Evolutionary conservation across 2,797 vertebrate species (phyloP).

Genomic region (Artibeus jamaicensis): DNA sequence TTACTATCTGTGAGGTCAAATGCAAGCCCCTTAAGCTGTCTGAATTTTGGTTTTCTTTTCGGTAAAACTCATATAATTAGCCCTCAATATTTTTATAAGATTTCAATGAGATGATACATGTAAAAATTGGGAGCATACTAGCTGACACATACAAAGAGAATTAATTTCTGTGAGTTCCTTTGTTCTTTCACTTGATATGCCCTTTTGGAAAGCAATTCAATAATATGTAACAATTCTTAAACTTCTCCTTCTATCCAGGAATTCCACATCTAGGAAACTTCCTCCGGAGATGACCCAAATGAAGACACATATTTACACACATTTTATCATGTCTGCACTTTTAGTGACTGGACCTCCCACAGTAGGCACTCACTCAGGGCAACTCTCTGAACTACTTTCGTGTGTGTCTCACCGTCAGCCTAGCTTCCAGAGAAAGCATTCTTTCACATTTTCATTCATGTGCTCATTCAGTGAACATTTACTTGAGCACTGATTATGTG

Average conservation of each 20-base stretch:
- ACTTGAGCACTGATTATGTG: background rate
- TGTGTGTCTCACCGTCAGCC: background rate
- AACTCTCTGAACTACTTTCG: background rate
- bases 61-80: conserved; percentile 16
- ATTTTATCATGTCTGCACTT: background rate
- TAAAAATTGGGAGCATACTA: background rate
- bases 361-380: background rate
- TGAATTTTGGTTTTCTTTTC: conserved; percentile 1
- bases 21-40: background rate
- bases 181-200: background rate
- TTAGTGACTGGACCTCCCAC: background rate
- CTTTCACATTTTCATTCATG: background rate
- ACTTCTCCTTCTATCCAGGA: background rate
- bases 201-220: background rate
- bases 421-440: background rate
- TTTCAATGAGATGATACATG: background rate
- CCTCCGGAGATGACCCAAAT: background rate
- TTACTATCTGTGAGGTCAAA: background rate
- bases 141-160: background rate
- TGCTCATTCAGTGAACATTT: background rate
- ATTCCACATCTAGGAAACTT: background rate
- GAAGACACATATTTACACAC: background rate
- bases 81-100: background rate
- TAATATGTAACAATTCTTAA: background rate
- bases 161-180: background rate